Conservation (phyloP, 1,140 invertebrate species). For the Drosophila saltans region DNA sequence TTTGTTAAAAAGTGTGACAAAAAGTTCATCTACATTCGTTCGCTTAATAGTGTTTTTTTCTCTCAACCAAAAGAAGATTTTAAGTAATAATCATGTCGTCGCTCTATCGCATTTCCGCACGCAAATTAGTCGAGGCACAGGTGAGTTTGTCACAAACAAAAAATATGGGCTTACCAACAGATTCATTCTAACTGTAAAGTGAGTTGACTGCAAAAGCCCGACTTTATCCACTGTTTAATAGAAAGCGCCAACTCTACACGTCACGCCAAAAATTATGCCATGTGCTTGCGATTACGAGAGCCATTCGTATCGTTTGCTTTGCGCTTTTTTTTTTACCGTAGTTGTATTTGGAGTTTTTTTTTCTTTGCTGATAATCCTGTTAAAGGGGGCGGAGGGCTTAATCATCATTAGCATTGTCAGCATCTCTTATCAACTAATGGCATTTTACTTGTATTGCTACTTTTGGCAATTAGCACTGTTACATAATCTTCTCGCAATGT, state of each 20-base stretch:
- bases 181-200: conserved; percentile 18
- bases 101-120: conserved; percentile 73
- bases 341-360: background rate
- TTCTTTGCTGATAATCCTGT: background rate
- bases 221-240: background rate
- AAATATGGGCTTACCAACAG: background rate
- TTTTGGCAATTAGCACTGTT: conserved; percentile 4
- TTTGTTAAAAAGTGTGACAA: conserved; percentile 29
- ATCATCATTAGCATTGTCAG: background rate
- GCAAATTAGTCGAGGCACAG: conserved; percentile 77
- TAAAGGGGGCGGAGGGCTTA: background rate
- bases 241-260: conserved; percentile 18
- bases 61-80: conserved; percentile 48
- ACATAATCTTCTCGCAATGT: conserved; percentile 9
- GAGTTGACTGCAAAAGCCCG: conserved; percentile 9
- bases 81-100: conserved; percentile 68
- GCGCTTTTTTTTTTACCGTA: background rate
- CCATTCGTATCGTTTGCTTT: conserved; percentile 13
- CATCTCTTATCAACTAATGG: conserved; percentile 5
- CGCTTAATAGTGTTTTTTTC: conserved; percentile 49
- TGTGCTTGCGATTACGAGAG: conserved; percentile 18
- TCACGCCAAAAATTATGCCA: conserved; percentile 17
- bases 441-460: conserved; percentile 1
- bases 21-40: background rate
- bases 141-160: conserved; percentile 50